Evolutionary conservation across 2,888 invertebrate genomes (phyloP).

Genomic region (Drosophila mettleri): DNA sequence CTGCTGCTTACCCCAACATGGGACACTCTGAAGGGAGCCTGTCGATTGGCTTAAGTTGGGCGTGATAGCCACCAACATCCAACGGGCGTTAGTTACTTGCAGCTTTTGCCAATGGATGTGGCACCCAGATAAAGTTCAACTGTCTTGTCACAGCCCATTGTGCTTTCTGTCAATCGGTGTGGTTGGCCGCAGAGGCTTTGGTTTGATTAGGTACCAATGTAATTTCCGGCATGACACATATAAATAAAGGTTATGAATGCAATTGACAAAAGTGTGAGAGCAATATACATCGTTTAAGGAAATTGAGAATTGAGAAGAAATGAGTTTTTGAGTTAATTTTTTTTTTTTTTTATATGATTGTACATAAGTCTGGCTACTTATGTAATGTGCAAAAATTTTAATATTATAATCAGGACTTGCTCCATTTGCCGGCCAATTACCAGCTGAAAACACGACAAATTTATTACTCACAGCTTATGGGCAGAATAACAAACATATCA

Average conservation of each 20-base stretch:
- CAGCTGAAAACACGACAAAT: constrained; percentile 59
- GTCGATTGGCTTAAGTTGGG: constrained; percentile 46
- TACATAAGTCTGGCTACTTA: no score
- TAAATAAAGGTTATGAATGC: constrained; percentile 49
- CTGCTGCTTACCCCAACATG: constrained; percentile 15
- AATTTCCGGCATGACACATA: constrained; percentile 63
- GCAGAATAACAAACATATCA: constrained; percentile 72
- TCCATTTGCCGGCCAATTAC: constrained; percentile 52
- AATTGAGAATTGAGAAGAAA: constrained; percentile 14
- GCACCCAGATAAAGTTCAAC: constrained; percentile 53
- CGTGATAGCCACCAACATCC: constrained; percentile 21
- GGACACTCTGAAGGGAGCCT: constrained; percentile 11
- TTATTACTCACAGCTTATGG: constrained; percentile 70
- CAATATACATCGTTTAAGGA: constrained; percentile 8
- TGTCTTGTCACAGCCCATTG: constrained; percentile 54
- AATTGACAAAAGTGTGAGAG: constrained; percentile 5
- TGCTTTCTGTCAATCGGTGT: constrained; percentile 54
- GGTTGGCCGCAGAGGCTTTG: constrained; percentile 39
- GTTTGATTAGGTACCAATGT: constrained; percentile 34
- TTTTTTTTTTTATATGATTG: no score
- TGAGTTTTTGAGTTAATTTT: background rate
- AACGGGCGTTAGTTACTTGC: constrained; percentile 47
- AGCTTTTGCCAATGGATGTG: constrained; percentile 43
- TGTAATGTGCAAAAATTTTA: constrained; percentile 8
- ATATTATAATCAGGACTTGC: constrained; percentile 23